Conservation (phyloP, 2,888 invertebrate species). For the Stenodema calcarata region DNA sequence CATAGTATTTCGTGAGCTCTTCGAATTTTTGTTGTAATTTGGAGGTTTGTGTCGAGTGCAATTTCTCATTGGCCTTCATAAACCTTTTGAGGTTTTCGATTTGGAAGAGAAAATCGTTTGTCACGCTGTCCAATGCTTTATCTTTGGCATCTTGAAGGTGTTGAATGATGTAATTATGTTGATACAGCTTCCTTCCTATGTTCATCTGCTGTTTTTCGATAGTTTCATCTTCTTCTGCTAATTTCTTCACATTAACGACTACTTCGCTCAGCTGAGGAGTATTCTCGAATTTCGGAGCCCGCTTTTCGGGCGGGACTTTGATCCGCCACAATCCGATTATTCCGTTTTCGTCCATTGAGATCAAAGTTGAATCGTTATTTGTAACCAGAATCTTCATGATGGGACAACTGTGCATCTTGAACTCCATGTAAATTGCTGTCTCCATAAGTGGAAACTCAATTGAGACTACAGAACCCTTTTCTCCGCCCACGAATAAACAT, state of each 20-base stretch:
- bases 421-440: slow-evolving; percentile 66
- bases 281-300: slow-evolving; percentile 17
- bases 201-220: slow-evolving; percentile 33
- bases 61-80: slow-evolving; percentile 30
- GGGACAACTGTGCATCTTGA: slow-evolving; percentile 65
- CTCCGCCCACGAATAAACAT: slow-evolving; percentile 82
- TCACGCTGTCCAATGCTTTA: slow-evolving; percentile 3
- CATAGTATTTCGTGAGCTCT: slow-evolving; percentile 8
- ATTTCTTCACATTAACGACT: slow-evolving; percentile 27
- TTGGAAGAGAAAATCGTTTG: background rate
- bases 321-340: slow-evolving; percentile 35
- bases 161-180: slow-evolving; percentile 28
- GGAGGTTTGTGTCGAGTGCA: slow-evolving; percentile 18
- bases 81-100: slow-evolving; percentile 31
- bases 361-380: slow-evolving; percentile 15
- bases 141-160: slow-evolving; percentile 24
- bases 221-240: slow-evolving; percentile 34
- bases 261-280: slow-evolving; percentile 18
- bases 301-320: slow-evolving; percentile 17
- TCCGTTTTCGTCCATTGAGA: slow-evolving; percentile 17
- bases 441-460: slow-evolving; percentile 79
- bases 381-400: slow-evolving; percentile 58
- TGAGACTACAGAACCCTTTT: slow-evolving; percentile 77
- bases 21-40: slow-evolving; percentile 16
- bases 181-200: slow-evolving; percentile 12